Base-by-base conservation (phyloP, 2,113 vertebrate species). In the Lichenostomus cassidix region DNA sequence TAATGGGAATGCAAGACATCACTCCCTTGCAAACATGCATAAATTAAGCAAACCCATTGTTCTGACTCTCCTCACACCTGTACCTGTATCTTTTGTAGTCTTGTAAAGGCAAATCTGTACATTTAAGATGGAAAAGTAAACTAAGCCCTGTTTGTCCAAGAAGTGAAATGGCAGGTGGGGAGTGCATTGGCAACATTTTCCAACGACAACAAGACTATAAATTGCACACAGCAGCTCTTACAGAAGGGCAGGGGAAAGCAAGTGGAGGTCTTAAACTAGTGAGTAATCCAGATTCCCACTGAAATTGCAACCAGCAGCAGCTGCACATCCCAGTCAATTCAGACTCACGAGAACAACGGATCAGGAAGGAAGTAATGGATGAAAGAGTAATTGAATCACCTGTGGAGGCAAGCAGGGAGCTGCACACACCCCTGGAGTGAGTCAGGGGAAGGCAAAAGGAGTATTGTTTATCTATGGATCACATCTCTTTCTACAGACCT, bases 121-220 rank as follows among this genome's bases (percentile, higher is more conserved):
- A 53, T 90, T 74, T 77, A 80, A 77, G 37, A 50, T 15, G 59
- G 64, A 87, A 94, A 93, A 90, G 79, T 84, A 95, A 96, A 87
- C 59, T 15, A n/a, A 70, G 77, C 37, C 42, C 62, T 96, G 37
- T 83, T 94, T 86, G 52, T 67, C 44, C 35, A 55, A 41, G 82
- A 79, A 83, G 46, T 28, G 63, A 87, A 94, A 85, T 31, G 59
- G 39, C 37, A 50, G 42, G 35, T 76, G 33, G 39, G 23, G 35
- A 87, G 53, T 80, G 11, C 15, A 16, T 1, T 87, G 47, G 62
- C 39, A 67, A 67, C 13, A 29, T 27, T 90, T 90, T 88, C 76
- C 5, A 3, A 28, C 0, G 6, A 59, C 58, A 90, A 5, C 29
- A 29, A 10, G 24, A 24, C 37, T 29, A 50, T 46, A 55, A 80